A percentile compares a stretch with the other conserved stretches of the same genome.
phyloP scores from a whole-genome alignment of 92 coral and sea anemone species.

The Paragorgia papillata region DNA sequence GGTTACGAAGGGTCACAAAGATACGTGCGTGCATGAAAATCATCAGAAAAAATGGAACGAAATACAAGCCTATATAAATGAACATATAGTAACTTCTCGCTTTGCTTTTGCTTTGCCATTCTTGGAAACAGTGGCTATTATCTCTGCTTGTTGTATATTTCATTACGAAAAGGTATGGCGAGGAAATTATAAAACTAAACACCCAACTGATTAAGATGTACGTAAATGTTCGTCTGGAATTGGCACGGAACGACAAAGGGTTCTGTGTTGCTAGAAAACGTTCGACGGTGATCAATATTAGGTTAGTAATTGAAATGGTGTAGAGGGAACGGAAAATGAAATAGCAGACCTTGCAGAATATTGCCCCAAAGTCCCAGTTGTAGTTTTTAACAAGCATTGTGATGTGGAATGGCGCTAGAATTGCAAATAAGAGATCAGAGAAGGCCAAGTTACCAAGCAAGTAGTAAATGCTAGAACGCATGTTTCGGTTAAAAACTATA shows the following conservation, averaged over 20 bases:
- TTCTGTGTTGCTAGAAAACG: constrained; percentile 6
- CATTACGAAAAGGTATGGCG: constrained; percentile 10
- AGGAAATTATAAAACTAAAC: background rate
- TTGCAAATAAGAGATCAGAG: constrained; percentile 5
- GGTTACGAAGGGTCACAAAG: constrained; percentile 14
- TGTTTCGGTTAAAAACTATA: background rate
- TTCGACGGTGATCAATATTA: constrained; percentile 10
- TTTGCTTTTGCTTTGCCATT: background rate
- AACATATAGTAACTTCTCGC: background rate
- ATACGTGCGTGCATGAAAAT: background rate
- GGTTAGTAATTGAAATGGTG: background rate
- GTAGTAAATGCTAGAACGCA: constrained; percentile 14
- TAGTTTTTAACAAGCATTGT: constrained; percentile 13
- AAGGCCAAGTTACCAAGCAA: constrained; percentile 11
- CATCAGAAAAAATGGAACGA: constrained; percentile 6
- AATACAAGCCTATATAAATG: constrained; percentile 1
- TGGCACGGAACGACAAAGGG: constrained; percentile 2
- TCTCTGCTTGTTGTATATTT: background rate
- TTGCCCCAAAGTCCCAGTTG: constrained; percentile 2
- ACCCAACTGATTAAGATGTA: background rate
- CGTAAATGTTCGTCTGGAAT: background rate
- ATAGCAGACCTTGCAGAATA: constrained; percentile 1
- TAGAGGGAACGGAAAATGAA: constrained; percentile 1
- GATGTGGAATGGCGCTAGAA: constrained; percentile 11
- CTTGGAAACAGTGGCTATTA: background rate